A percentile compares a stretch with the other conserved stretches of the same genome.
phyloP scores from a whole-genome alignment of 2,888 invertebrate species.

The Podabrus alpinus region DNA sequence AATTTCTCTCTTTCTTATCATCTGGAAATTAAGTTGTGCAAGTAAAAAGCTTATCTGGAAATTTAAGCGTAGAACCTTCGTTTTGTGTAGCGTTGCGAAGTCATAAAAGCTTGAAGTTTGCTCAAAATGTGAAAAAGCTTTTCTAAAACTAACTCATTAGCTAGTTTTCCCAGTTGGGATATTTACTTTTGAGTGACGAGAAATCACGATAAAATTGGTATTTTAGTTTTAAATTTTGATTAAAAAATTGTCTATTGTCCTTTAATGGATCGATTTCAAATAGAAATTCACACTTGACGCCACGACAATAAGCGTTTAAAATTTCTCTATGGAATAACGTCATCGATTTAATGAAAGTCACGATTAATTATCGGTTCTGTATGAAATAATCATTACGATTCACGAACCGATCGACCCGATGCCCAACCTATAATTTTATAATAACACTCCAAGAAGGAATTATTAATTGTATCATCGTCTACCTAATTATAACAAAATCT shows the following conservation, averaged over 20 bases:
- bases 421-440: slow-evolving; percentile 37
- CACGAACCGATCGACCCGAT: slow-evolving; percentile 36
- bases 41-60: background rate
- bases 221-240: slow-evolving; percentile 8
- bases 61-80: background rate
- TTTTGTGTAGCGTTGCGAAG: background rate
- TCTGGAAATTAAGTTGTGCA: slow-evolving; percentile 6
- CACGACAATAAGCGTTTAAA: background rate
- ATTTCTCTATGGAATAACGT: slow-evolving; percentile 14
- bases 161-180: slow-evolving; percentile 1
- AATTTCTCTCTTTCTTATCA: background rate
- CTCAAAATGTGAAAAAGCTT: slow-evolving; percentile 6
- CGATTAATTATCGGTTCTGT: slow-evolving; percentile 8
- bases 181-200: background rate
- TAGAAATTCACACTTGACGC: background rate
- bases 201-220: slow-evolving; percentile 9
- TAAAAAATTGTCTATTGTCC: background rate
- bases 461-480: background rate
- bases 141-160: slow-evolving; percentile 5
- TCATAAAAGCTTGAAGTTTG: slow-evolving; percentile 4
- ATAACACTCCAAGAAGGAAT: slow-evolving; percentile 26
- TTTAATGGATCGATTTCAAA: background rate
- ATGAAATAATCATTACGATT: slow-evolving; percentile 36
- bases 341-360: slow-evolving; percentile 23
- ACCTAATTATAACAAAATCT: background rate